Percentiles rank a stretch among this genome's conserved stretches.
Conservation (phyloP, 2,797 vertebrate species). For the Eutrigla gurnardus region DNA sequence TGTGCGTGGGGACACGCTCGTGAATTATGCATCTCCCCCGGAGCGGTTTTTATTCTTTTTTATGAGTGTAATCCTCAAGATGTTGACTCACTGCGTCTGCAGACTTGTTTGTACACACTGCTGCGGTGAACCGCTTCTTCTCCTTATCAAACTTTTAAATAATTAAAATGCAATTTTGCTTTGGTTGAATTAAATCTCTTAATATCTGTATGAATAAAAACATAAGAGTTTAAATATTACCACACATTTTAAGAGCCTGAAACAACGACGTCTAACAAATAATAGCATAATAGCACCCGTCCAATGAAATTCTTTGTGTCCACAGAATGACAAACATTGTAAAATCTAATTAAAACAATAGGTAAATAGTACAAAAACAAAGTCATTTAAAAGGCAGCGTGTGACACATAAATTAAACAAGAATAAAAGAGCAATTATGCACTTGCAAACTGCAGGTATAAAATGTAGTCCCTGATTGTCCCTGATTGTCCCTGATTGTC, state of each 20-base stretch:
- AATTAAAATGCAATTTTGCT: conserved; percentile 4
- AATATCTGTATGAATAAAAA: background rate
- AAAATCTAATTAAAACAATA: no score
- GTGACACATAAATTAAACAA: no score
- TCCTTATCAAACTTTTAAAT: background rate
- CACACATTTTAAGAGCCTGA: background rate
- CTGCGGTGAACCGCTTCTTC: conserved; percentile 14
- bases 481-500: no score
- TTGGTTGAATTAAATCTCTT: background rate
- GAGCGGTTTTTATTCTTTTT: conserved; percentile 5
- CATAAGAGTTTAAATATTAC: background rate
- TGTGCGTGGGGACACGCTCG: conserved; percentile 11
- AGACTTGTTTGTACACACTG: conserved; percentile 27
- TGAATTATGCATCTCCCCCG: conserved; percentile 44
- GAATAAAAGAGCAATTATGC: no score
- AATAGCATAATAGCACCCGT: background rate
- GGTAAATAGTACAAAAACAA: no score
- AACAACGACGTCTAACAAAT: background rate
- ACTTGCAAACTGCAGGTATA: no score
- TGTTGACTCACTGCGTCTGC: conserved; percentile 44
- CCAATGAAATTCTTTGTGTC: no score
- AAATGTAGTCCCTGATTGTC: no score
- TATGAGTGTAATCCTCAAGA: conserved; percentile 29
- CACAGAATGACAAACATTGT: no score
- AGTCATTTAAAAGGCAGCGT: no score